A percentile compares a stretch with the other conserved stretches of the same genome.
phyloP scores from a whole-genome alignment of 1,140 invertebrate genomes.

The Battus philenor region DNA sequence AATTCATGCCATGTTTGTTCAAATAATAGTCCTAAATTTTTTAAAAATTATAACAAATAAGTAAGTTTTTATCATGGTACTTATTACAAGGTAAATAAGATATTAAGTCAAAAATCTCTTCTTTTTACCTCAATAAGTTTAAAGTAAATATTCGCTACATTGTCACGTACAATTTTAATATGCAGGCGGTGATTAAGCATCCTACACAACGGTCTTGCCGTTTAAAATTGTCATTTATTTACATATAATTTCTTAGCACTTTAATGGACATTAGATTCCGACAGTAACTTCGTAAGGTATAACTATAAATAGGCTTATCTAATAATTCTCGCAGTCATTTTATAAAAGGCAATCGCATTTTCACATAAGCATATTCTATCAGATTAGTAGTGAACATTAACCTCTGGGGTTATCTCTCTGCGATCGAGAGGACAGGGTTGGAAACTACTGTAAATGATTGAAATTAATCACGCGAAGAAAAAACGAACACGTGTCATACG shows the following conservation, averaged over 20 bases:
- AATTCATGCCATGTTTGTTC: too few relatives aligned
- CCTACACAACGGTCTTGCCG: not conserved
- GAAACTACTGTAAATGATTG: conserved; percentile 16
- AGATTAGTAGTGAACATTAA: conserved; percentile 10
- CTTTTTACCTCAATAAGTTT: too few relatives aligned
- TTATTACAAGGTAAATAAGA: too few relatives aligned
- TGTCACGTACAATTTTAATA: not conserved
- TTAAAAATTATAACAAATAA: too few relatives aligned
- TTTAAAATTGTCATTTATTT: conserved; percentile 1
- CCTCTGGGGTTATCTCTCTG: conserved; percentile 11
- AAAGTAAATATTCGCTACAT: not conserved
- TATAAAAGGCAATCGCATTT: conserved; percentile 1
- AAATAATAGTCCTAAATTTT: too few relatives aligned
- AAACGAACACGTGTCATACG: conserved; percentile 3
- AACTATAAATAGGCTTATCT: conserved; percentile 8
- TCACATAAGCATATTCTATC: conserved; percentile 9
- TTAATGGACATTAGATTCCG: not conserved
- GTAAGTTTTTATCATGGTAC: too few relatives aligned
- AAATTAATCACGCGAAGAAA: conserved; percentile 16
- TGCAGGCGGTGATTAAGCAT: not conserved
- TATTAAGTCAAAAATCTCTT: too few relatives aligned
- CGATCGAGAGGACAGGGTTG: conserved; percentile 9
- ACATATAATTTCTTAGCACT: not conserved
- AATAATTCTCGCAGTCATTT: conserved; percentile 1
- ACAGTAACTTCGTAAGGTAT: not conserved